These are phyloP conservation scores for Esox lucius DNA, from an alignment of 2,797 vertebrate species.

Conservation along the genomic window DNA sequence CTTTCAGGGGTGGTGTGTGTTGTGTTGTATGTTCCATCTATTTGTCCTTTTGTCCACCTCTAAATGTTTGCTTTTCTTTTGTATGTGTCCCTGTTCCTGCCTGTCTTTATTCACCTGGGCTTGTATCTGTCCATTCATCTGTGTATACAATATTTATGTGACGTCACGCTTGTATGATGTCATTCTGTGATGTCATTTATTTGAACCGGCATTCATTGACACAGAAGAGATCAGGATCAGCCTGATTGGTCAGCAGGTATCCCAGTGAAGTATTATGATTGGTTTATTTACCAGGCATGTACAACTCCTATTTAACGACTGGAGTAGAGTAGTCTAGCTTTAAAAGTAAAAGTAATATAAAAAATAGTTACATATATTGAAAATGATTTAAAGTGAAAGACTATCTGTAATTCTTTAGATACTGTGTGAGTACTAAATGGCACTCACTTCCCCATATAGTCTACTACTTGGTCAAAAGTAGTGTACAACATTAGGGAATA, in stretches of 20 bases:
- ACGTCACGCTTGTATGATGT: constrained; percentile 39
- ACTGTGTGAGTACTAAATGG: neutral
- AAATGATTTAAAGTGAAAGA: constrained; percentile 26
- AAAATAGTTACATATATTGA: constrained; percentile 22
- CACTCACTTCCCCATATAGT: neutral
- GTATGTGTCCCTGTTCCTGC: neutral
- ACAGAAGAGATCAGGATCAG: constrained; percentile 42
- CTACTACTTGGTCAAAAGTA: neutral
- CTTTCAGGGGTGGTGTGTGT: neutral
- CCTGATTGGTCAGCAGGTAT: constrained; percentile 45
- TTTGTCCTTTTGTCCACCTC: neutral
- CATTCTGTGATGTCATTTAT: constrained; percentile 43
- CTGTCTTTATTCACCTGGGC: constrained; percentile 13
- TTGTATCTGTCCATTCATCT: constrained; percentile 14
- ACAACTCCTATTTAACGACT: constrained; percentile 50
- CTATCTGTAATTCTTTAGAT: constrained; percentile 38
- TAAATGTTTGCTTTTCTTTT: neutral
- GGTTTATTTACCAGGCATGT: constrained; percentile 54
- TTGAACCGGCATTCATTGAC: constrained; percentile 25
- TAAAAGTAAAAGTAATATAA: constrained; percentile 52
- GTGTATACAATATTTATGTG: constrained; percentile 24
- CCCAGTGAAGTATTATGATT: constrained; percentile 42
- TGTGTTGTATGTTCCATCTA: neutral
- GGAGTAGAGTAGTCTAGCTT: constrained; percentile 57
- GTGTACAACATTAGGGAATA: neutral